Evolutionary conservation across 2,113 vertebrate species (phyloP), one percentile per base, ranked within the genome.

Genomic region (Pygoscelis adeliae): DNA sequence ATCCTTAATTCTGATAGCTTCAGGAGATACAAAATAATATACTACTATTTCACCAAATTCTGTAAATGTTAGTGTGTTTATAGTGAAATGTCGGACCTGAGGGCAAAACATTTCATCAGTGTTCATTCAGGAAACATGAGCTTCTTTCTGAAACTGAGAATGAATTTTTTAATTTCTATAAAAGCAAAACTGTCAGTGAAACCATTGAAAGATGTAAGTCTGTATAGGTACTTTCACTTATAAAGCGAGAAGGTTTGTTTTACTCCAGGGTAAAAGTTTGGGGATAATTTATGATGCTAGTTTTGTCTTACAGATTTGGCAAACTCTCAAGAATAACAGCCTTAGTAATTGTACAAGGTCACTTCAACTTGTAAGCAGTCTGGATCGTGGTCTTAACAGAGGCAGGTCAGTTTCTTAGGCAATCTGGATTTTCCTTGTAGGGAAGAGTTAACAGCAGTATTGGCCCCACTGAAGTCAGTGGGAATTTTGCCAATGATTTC

Each of bases 401-500:
- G 65, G 61, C 49, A 85, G 77, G 34, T 47, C 90, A 76, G 40
- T 76, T 84, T 82, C 77, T 69, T 27, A 21, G 56, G 73, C 56
- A 79, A 85, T 73, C 74, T 86, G 63, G 29, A 50, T 73, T 96
- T 91, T 83, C 67, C 70, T 89, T 76, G 36, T 65, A 87, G 69
- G 81, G 89, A 96, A 92, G 92, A 96, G 86, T 82, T 92, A 96
- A 95, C 46, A 79, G 90, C 84, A 83, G 15, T 22, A 34, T 30
- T 94, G 87, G 94, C 87, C 81, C 49, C 87, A 62, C 83, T 96
- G 77, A 82, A 92, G 83, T 74, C 74, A 81, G 73, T 67, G 61
- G 95, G 87, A 94, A 77, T 74, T 66, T 89, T 95, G 94, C 92
- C 97, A 95, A 4, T 40, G 42, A 89, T 92, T 95, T 92, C 85